phyloP scores from a whole-genome alignment of 2,888 invertebrate genomes.

The Trissoscelio sp. region DNA sequence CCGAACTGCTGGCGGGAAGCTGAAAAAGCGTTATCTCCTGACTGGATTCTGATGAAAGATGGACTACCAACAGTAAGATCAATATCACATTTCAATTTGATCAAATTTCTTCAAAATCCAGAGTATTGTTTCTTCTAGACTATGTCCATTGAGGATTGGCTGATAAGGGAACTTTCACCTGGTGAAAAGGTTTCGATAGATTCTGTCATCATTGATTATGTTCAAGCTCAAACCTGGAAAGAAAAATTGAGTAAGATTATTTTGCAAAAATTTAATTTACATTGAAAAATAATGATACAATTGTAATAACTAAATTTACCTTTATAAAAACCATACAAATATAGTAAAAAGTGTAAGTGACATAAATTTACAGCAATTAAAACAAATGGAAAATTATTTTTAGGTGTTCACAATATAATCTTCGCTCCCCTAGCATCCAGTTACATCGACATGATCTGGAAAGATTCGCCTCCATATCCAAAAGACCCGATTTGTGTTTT shows the following conservation, averaged over 20 bases:
- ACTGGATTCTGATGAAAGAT: constrained; percentile 69
- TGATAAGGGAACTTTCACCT: constrained; percentile 63
- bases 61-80: constrained; percentile 56
- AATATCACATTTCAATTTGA: background rate
- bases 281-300: background rate
- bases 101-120: background rate
- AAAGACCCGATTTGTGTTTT: constrained; percentile 79
- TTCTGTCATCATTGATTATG: constrained; percentile 57
- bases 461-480: constrained; percentile 79
- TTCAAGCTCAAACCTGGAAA: constrained; percentile 46
- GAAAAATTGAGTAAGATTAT: constrained; percentile 57
- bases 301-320: background rate
- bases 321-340: too few species aligned
- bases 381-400: background rate
- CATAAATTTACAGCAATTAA: background rate
- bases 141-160: constrained; percentile 58
- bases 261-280: too few species aligned
- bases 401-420: constrained; percentile 70
- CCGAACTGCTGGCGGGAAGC: constrained; percentile 58
- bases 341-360: too few species aligned
- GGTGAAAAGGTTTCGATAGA: constrained; percentile 59
- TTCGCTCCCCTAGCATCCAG: constrained; percentile 70
- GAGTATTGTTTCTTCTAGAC: constrained; percentile 35
- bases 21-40: constrained; percentile 58
- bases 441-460: constrained; percentile 83